phyloP scores from a whole-genome alignment of 2,797 vertebrate genomes.

The Toxotes lorentzi region DNA sequence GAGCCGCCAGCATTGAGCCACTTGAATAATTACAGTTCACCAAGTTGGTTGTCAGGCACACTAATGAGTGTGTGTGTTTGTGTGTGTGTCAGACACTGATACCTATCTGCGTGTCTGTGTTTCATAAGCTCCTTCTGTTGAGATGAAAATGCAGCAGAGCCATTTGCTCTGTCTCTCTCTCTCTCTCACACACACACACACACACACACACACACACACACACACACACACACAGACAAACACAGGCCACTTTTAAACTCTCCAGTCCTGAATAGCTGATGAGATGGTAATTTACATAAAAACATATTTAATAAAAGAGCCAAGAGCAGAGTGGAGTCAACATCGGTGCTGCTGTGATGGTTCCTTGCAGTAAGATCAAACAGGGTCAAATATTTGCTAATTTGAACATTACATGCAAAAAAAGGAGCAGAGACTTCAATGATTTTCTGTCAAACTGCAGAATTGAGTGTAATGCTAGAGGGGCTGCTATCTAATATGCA shows the following conservation, averaged over 20 bases:
- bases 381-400: conserved; percentile 51
- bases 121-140: conserved; percentile 68
- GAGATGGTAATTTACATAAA: conserved; percentile 64
- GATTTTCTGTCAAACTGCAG: conserved; percentile 33
- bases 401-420: conserved; percentile 46
- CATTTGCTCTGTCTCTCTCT: conserved; percentile 1
- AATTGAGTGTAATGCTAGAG: conserved; percentile 17
- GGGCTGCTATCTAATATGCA: conserved; percentile 1
- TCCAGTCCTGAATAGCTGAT: conserved; percentile 42
- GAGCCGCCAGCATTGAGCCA: conserved; percentile 61
- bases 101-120: conserved; percentile 47
- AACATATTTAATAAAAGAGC: conserved; percentile 55
- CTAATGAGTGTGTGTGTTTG: conserved; percentile 60
- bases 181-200: conserved; percentile 16
- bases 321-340: conserved; percentile 45
- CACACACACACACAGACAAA: background rate
- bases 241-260: conserved; percentile 40
- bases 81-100: conserved; percentile 46
- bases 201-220: background rate
- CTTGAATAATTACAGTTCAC: conserved; percentile 76
- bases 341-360: conserved; percentile 27
- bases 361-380: conserved; percentile 42
- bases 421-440: background rate
- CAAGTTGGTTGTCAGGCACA: conserved; percentile 65
- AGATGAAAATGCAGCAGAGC: conserved; percentile 57